Percentiles rank a stretch among this genome's conserved stretches.
phyloP scores from a whole-genome alignment of 2,113 vertebrate species.

The Nymphicus hollandicus region DNA sequence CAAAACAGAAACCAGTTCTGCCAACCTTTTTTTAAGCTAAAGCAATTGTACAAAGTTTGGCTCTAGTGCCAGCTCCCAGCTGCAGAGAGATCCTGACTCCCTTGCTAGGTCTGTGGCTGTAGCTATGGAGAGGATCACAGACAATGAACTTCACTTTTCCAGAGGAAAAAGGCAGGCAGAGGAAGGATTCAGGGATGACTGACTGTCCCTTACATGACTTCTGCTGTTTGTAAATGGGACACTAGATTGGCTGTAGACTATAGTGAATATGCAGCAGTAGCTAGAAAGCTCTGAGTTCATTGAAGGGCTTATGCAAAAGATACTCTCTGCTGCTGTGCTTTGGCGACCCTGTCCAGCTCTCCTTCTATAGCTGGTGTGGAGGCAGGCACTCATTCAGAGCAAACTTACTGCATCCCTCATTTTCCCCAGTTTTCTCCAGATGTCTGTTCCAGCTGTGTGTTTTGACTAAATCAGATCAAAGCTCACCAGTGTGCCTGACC shows the following conservation, averaged over 20 bases:
- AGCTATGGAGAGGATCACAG: accelerated
- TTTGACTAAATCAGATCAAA: background rate
- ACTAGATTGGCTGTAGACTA: background rate
- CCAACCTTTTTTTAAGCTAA: background rate
- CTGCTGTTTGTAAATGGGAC: background rate
- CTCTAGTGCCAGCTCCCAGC: background rate
- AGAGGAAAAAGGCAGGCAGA: background rate
- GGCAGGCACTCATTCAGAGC: background rate
- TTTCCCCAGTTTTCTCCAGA: background rate
- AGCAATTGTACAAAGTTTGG: background rate
- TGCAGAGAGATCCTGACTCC: background rate
- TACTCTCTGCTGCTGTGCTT: background rate
- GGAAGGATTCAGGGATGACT: background rate
- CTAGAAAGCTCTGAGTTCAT: background rate
- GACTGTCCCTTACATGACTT: accelerated
- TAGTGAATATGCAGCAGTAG: background rate
- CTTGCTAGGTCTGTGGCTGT: background rate
- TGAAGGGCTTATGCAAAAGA: background rate
- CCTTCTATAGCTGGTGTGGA: background rate
- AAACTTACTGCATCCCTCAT: background rate
- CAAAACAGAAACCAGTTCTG: background rate
- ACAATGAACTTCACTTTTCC: background rate
- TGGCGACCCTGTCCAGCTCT: background rate
- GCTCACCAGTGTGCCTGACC: background rate
- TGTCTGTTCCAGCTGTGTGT: background rate